These are phyloP conservation scores for Dysmachus trigonus DNA, from an alignment of 2,888 invertebrate species.

Conservation along the genomic window DNA sequence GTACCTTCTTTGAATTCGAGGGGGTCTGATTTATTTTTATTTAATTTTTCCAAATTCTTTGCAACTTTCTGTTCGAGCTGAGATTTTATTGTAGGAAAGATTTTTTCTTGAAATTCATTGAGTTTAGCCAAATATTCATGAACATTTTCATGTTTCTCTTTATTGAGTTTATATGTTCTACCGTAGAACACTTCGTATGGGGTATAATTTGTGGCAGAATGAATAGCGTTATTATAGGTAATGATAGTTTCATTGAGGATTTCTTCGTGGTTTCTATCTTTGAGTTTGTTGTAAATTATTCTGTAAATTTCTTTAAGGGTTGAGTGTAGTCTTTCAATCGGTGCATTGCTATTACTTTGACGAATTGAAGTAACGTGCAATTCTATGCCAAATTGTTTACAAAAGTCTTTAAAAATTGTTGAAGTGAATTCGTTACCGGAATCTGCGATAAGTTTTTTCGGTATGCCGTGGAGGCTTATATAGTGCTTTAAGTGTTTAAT, in stretches of 20 bases:
- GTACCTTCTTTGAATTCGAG: neutral
- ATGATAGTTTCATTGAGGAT: conserved; percentile 8
- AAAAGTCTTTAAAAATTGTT: neutral
- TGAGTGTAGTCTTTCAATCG: neutral
- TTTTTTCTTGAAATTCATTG: conserved; percentile 15
- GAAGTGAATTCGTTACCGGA: neutral
- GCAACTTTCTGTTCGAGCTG: neutral
- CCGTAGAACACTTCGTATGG: neutral
- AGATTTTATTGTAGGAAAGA: neutral
- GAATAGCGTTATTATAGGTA: too few species aligned
- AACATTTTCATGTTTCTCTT: neutral
- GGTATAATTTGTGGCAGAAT: too few species aligned
- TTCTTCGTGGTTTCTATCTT: neutral
- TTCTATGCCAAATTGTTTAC: neutral
- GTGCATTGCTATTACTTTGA: neutral
- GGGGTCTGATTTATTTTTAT: neutral
- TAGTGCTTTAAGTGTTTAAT: neutral
- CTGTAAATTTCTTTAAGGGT: neutral
- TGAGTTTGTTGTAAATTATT: neutral
- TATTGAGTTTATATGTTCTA: neutral
- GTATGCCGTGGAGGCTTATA: neutral
- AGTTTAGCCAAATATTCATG: conserved; percentile 39
- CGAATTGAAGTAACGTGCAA: neutral
- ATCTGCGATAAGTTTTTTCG: too few species aligned
- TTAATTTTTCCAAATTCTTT: neutral